Conservation (phyloP, 2,888 invertebrate species). For the Atrina japonica region DNA sequence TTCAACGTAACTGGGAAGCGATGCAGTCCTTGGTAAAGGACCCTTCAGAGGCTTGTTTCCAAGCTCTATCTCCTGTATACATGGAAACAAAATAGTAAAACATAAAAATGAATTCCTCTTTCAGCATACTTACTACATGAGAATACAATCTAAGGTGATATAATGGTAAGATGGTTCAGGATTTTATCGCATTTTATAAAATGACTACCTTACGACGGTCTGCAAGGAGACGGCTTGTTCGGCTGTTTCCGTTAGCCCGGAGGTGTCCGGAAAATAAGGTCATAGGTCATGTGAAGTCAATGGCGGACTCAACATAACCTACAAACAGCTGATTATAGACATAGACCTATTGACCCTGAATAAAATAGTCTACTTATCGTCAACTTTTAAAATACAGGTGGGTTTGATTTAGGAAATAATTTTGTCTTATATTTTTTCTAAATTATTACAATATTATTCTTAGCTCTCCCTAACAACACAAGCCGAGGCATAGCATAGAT, state of each 20-base stretch:
- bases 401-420: background rate
- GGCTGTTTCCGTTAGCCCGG: conserved; percentile 67
- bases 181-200: conserved; percentile 63
- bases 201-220: conserved; percentile 75
- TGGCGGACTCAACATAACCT: no score
- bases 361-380: no score
- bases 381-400: no score
- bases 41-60: conserved; percentile 74
- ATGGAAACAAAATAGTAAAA: conserved; percentile 58
- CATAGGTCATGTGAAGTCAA: conserved; percentile 47
- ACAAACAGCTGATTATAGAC: no score
- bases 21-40: conserved; percentile 72
- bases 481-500: no score
- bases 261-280: conserved; percentile 56
- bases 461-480: no score
- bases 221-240: conserved; percentile 76
- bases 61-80: conserved; percentile 76
- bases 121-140: conserved; percentile 51
- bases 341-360: no score
- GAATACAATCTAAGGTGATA: conserved; percentile 21
- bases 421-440: background rate
- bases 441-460: background rate
- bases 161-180: conserved; percentile 64
- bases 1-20: conserved; percentile 71
- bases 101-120: conserved; percentile 36